Base-by-base conservation (phyloP, 2,888 invertebrate species). In the Opisthograptis luteolata region DNA sequence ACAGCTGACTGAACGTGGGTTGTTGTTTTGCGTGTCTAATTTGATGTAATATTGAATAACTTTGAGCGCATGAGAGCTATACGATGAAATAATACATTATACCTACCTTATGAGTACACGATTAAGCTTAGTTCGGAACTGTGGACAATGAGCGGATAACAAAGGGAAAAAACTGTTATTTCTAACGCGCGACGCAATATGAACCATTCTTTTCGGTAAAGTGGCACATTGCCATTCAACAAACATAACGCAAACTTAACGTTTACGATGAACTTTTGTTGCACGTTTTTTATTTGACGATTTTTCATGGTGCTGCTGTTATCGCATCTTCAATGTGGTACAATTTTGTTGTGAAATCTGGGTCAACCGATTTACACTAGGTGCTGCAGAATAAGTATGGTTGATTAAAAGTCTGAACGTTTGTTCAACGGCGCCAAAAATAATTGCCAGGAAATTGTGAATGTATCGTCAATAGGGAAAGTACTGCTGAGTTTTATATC, bases 181-280 rank as follows among this genome's bases (percentile, higher is more conserved):
- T 65, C 66, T 65, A 67, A 67, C 57, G 64, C 52, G 58, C 62
- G 65, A 66, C 62, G 68, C 67, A 73, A 69, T 69, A 54, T 47
- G 48, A 56, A 61, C 58, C 55, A 68, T 76, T 70, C 63, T 68
- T 37, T 37, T 19, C 9, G 8, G 28, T 17, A 28, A 47, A 47
- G 14, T 40, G 5, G 28, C 15, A 32, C 66, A 27, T 17, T 17
- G 6, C 27, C 5, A 4, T 10, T 17, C 13, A 13, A 68, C 53
- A 53, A 41, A 32, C 54, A 20, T 55, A 66, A 63, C 30, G 53
- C 36, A 48, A 12, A 47, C 7, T 56, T 54, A 14, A 39, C 14
- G 17, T 15, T 47, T 60, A n/a, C 9, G 39, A 28, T 60, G 27
- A 19, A 60, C 61, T 60, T 48, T 3, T 14, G 15, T 40, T 55